Evolutionary conservation across 2,888 invertebrate genomes (phyloP).

Genomic region (Spatulosminthurus flaviceps): DNA sequence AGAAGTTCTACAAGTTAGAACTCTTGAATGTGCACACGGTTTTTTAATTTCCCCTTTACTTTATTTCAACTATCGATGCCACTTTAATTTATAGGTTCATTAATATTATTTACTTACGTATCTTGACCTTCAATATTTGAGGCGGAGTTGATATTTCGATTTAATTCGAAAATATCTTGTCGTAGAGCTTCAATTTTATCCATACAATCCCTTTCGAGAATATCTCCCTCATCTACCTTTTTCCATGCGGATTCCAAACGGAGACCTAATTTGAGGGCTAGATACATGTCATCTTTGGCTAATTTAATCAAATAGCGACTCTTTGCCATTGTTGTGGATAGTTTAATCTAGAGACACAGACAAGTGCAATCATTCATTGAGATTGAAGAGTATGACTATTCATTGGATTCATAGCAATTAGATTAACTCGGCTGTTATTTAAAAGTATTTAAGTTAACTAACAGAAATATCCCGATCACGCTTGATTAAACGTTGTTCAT

Average conservation of each 20-base stretch:
- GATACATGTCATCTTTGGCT: slow-evolving; percentile 58
- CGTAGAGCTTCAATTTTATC: slow-evolving; percentile 53
- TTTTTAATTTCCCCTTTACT: too few relatives aligned
- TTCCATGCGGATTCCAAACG: slow-evolving; percentile 58
- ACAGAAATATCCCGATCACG: slow-evolving; percentile 57
- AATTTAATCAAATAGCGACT: slow-evolving; percentile 52
- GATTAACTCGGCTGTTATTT: too few relatives aligned
- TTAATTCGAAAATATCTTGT: slow-evolving; percentile 57
- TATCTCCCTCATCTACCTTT: slow-evolving; percentile 53
- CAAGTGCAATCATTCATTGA: too few relatives aligned
- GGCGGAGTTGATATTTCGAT: slow-evolving; percentile 54
- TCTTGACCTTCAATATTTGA: slow-evolving; percentile 55
- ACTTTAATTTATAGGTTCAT: not conserved
- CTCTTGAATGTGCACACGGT: too few relatives aligned
- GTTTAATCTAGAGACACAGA: slow-evolving; percentile 44
- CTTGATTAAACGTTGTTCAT: slow-evolving; percentile 49
- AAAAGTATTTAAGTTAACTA: too few relatives aligned
- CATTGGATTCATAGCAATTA: too few relatives aligned
- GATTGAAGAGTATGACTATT: too few relatives aligned
- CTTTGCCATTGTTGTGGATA: slow-evolving; percentile 36
- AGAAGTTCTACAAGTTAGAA: too few relatives aligned
- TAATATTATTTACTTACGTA: slow-evolving; percentile 47
- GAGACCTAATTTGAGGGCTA: slow-evolving; percentile 49
- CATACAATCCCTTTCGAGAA: slow-evolving; percentile 31
- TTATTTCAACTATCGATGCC: too few relatives aligned